Percentiles rank a stretch among this genome's conserved stretches.
phyloP scores from a whole-genome alignment of 1,140 invertebrate species.

The Coptotermes formosanus region DNA sequence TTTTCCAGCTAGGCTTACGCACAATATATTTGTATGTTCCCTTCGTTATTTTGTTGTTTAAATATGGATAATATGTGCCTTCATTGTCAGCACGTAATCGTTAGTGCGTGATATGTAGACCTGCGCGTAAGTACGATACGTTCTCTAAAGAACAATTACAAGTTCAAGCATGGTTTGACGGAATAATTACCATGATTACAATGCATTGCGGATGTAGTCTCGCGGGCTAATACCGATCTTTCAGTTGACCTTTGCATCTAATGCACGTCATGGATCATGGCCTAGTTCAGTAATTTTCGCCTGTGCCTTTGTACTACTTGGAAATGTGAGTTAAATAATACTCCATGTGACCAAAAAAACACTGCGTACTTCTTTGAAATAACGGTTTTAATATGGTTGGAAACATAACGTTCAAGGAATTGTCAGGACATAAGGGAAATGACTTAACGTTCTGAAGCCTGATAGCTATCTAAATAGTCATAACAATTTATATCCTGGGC shows the following conservation, averaged over 20 bases:
- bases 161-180: neutral
- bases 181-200: neutral
- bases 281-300: neutral
- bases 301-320: neutral
- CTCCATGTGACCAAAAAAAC: too few relatives aligned
- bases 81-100: neutral
- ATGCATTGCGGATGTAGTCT: neutral
- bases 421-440: too few relatives aligned
- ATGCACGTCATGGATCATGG: conserved; percentile 1
- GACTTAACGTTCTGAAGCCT: too few relatives aligned
- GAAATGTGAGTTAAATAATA: neutral
- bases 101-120: neutral
- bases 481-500: too few relatives aligned
- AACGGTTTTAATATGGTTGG: too few relatives aligned
- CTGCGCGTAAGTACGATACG: neutral
- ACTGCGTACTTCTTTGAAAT: too few relatives aligned
- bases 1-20: neutral
- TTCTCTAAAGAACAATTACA: neutral
- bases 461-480: too few relatives aligned
- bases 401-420: too few relatives aligned
- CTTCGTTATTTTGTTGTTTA: neutral
- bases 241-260: neutral
- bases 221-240: neutral
- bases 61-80: neutral
- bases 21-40: neutral